Base-by-base conservation (phyloP, 2,113 vertebrate species). In the Antechinus flavipes region DNA sequence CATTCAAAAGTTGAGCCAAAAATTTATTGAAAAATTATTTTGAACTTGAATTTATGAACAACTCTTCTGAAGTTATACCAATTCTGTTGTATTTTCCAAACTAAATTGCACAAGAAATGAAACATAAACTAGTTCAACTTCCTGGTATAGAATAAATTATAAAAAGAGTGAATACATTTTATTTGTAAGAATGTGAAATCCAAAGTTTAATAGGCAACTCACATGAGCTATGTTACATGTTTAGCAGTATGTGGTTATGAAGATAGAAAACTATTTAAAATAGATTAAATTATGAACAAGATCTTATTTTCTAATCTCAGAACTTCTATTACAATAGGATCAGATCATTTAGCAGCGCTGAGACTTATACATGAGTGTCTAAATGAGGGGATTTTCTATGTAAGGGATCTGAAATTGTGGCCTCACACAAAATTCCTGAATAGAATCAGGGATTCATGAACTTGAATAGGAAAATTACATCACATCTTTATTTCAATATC, bases 311-410 rank as follows among this genome's bases (percentile, higher is more conserved):
- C 7, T 93, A 94, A 95, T 2, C 68, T 95, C 68, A 96, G 24
- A 97, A 93, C 12, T 4, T 22, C 91, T 90, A 91, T n/a, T 50
- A 61, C 47, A 46, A 61, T 50, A 91, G 52, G 92, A 24, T 91
- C 76, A 91, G 23, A 54, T 26, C 96, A 76, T 55, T 91, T 91
- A 97, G 96, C 61, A 97, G 96, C 89, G 52, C 50, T 14, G 96
- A 95, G 91, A 92, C 89, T 61, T 26, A 97, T 54, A 35, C 16
- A 76, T n/a, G 3, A 19, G 14, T 76, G 14, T 19, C 35, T 76
- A 19, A 30, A n/a, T 76, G 35, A 76, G n/a, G 35, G 68, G 22
- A 84, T 42, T 6, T 14, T 35, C 68, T 84, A n/a, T 84, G 8
- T 35, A 14, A 68, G 19, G 68, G 68, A n/a, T 42, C 16, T 42